These are phyloP conservation scores for Epistrophe grossulariae DNA, from an alignment of 2,888 invertebrate species.

Conservation along the genomic window DNA sequence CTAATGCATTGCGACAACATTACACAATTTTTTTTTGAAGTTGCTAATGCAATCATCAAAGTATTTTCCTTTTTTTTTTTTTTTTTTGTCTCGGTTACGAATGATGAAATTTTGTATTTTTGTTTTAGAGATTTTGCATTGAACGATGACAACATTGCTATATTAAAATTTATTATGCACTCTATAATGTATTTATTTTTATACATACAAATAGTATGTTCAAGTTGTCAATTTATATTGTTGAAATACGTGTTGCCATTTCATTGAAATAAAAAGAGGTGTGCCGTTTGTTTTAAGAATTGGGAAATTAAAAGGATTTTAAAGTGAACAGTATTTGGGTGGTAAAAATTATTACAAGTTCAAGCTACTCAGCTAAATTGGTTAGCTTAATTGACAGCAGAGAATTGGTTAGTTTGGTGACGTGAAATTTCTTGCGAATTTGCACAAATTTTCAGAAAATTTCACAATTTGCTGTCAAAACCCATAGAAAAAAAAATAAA, in stretches of 20 bases:
- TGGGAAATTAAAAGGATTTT: not conserved
- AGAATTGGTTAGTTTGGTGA: too few species aligned
- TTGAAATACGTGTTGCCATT: not conserved
- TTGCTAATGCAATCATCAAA: conserved; percentile 27
- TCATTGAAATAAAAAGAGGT: not conserved
- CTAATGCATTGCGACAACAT: conserved; percentile 39
- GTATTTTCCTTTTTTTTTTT: not conserved
- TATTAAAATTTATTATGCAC: not conserved
- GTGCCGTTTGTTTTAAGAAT: not conserved
- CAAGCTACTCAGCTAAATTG: too few species aligned
- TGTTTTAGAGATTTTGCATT: not conserved
- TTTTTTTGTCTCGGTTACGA: not conserved
- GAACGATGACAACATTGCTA: not conserved
- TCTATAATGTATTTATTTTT: not conserved
- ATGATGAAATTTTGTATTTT: not conserved
- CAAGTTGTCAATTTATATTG: not conserved
- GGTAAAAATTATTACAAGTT: too few species aligned
- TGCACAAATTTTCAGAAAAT: too few species aligned
- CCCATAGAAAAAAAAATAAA: too few species aligned
- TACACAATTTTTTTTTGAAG: conserved; percentile 4
- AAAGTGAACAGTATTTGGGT: not conserved
- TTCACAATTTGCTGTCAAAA: too few species aligned
- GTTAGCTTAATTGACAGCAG: too few species aligned
- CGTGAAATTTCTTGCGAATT: too few species aligned
- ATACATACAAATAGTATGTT: too few species aligned